phyloP scores from a whole-genome alignment of 2,113 vertebrate genomes.

The Scatophagus argus region DNA sequence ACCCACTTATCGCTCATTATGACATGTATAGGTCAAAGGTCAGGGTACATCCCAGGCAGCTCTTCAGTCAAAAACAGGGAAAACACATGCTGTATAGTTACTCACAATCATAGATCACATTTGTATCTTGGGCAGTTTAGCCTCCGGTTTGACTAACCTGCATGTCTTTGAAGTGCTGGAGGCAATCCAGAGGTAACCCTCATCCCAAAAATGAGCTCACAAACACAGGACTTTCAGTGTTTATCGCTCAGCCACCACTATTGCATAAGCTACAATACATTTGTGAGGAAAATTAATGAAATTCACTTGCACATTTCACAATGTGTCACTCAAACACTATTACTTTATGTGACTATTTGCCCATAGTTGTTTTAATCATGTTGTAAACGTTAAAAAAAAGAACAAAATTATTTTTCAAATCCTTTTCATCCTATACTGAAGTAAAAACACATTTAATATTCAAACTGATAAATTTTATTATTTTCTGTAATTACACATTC shows the following conservation, averaged over 20 bases:
- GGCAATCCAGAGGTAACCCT: neutral
- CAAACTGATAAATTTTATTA: too few relatives aligned
- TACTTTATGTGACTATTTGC: neutral
- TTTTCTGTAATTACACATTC: too few relatives aligned
- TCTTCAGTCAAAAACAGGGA: neutral
- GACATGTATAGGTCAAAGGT: constrained; percentile 10
- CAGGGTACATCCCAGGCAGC: neutral
- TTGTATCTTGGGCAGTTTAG: constrained; percentile 12
- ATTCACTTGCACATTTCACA: neutral
- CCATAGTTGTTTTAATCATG: neutral
- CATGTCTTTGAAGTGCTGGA: neutral
- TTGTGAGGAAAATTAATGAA: neutral
- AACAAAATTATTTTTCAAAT: too few relatives aligned
- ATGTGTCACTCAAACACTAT: neutral
- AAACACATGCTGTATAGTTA: too few relatives aligned
- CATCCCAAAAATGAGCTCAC: neutral
- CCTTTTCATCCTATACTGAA: too few relatives aligned
- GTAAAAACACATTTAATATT: too few relatives aligned
- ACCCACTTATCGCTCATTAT: constrained; percentile 14
- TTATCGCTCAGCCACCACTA: neutral
- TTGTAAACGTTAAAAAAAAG: too few relatives aligned
- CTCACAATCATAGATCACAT: neutral
- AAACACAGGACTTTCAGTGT: neutral
- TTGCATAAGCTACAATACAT: neutral
- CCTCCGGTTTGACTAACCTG: neutral